phyloP scores from a whole-genome alignment of 2,888 invertebrate species.

The Cabera pusaria region DNA sequence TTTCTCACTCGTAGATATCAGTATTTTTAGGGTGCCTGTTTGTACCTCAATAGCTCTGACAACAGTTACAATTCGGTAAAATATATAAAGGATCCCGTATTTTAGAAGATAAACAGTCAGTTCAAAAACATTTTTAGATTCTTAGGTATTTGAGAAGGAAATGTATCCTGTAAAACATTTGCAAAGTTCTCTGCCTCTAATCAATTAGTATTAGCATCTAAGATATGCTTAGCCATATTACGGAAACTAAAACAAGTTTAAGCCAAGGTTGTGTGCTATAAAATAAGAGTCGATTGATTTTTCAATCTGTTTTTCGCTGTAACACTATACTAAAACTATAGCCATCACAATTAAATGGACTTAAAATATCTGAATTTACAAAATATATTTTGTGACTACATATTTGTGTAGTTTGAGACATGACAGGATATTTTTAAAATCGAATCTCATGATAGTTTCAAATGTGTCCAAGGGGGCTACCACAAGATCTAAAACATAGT shows the following conservation, averaged over 20 bases:
- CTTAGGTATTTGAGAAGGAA: too few species aligned
- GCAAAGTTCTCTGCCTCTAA: too few species aligned
- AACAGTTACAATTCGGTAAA: too few species aligned
- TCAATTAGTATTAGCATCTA: constrained; percentile 53
- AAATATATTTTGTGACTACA: constrained; percentile 27
- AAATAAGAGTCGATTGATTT: constrained; percentile 32
- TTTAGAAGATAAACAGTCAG: too few species aligned
- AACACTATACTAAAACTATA: constrained; percentile 8
- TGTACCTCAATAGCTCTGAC: too few species aligned
- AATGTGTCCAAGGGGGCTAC: constrained; percentile 33
- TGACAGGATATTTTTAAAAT: constrained; percentile 29
- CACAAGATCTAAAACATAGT: too few species aligned
- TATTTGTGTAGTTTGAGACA: constrained; percentile 22
- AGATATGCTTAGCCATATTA: constrained; percentile 60
- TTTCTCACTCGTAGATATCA: too few species aligned
- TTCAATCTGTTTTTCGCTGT: constrained; percentile 13
- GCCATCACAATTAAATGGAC: constrained; percentile 14
- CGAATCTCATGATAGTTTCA: constrained; percentile 37
- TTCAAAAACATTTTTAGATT: too few species aligned
- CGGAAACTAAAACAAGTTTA: constrained; percentile 62
- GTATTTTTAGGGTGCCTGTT: too few species aligned
- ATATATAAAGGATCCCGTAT: too few species aligned
- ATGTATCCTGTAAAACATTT: too few species aligned
- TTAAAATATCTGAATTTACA: too few species aligned
- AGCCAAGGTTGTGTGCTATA: constrained; percentile 75